Conservation (phyloP, 23 tunicate species). For the Aplidium turbinatum region DNA sequence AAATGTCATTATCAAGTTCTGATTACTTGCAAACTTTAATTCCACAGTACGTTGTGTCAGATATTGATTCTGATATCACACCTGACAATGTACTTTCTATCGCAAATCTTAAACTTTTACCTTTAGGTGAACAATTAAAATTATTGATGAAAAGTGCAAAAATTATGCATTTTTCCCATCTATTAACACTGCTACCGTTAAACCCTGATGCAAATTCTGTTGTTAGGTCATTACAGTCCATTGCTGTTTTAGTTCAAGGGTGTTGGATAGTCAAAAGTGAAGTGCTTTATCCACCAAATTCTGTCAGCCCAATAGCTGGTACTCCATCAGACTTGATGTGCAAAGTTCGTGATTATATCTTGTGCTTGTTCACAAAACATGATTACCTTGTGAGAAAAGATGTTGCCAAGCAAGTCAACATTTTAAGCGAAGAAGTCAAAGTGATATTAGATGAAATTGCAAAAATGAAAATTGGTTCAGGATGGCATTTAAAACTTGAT, state of each 20-base stretch:
- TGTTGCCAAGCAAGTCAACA: constrained; percentile 45
- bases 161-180: constrained; percentile 68
- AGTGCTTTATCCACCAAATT: constrained; percentile 66
- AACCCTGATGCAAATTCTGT: constrained; percentile 59
- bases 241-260: constrained; percentile 67
- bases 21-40: constrained; percentile 44
- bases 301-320: constrained; percentile 64
- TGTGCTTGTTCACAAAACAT: constrained; percentile 47
- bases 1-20: constrained; percentile 36
- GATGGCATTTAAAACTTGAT: constrained; percentile 58
- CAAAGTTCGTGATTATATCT: constrained; percentile 64
- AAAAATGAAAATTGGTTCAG: constrained; percentile 55
- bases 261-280: constrained; percentile 93
- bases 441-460: constrained; percentile 68
- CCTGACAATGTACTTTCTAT: constrained; percentile 73
- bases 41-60: constrained; percentile 45
- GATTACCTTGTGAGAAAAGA: constrained; percentile 53
- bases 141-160: constrained; percentile 75
- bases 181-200: constrained; percentile 52
- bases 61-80: constrained; percentile 32
- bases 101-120: constrained; percentile 36
- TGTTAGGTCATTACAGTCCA: constrained; percentile 76
- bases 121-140: constrained; percentile 65
- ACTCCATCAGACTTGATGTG: constrained; percentile 60
- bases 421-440: constrained; percentile 75